Percentiles rank a stretch among this genome's conserved stretches.
These are phyloP conservation scores for Zophobas atratus DNA, from an alignment of 1,140 invertebrate species.

Conservation along the genomic window DNA sequence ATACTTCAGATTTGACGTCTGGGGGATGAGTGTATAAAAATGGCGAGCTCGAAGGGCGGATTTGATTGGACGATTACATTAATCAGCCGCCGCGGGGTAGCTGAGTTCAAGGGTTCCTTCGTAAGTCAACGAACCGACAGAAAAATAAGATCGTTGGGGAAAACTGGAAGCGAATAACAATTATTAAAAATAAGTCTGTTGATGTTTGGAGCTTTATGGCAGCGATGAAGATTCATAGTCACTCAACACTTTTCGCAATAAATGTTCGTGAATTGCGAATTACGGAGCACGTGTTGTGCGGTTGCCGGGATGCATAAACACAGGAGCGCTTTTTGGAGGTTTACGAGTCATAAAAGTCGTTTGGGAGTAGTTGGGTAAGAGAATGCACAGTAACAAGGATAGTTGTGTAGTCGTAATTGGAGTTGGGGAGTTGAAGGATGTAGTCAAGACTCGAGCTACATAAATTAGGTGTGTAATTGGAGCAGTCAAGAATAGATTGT, in stretches of 20 bases:
- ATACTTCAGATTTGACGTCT: background rate
- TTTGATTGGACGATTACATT: conserved; percentile 31
- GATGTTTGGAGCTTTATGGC: background rate
- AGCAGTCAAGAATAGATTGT: no score
- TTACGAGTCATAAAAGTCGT: background rate
- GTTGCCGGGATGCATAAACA: background rate
- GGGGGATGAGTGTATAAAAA: background rate
- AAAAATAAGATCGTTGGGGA: no score
- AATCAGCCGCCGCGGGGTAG: conserved; percentile 4
- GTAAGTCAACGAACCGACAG: background rate
- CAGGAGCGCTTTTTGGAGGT: background rate
- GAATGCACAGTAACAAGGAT: no score
- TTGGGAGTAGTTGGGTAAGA: no score
- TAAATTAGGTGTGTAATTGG: no score
- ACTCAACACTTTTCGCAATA: conserved; percentile 9
- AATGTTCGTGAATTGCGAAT: background rate
- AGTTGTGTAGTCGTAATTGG: no score
- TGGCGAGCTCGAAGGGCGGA: background rate
- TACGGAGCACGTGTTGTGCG: conserved; percentile 5
- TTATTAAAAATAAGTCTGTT: conserved; percentile 17
- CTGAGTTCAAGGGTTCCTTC: background rate
- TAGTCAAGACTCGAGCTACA: no score
- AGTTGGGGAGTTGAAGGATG: no score
- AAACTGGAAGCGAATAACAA: background rate
- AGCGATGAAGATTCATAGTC: background rate